Base-by-base conservation (phyloP, 2,113 vertebrate species). In the Syrmaticus mikado region DNA sequence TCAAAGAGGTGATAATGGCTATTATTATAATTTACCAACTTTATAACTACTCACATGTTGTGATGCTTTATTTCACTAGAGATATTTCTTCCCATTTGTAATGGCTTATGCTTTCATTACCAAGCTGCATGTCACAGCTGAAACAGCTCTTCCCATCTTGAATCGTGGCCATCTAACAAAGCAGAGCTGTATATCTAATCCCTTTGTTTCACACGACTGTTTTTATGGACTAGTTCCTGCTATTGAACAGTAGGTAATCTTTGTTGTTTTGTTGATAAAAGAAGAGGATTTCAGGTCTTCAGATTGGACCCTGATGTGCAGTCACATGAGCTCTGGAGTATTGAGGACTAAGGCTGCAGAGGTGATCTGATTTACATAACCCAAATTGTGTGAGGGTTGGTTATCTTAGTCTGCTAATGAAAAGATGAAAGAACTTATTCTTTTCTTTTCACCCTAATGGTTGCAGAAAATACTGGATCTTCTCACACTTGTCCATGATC, bases 241-340 rank as follows among this genome's bases (percentile, higher is more conserved):
- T 40, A 1, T 64, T 14, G 32, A 64, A 10, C 46, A 16, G 15
- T 10, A 40, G 8, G 6, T 57, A 13, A 6, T 32, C 58, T 61
- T 45, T 68, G 48, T 75, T 46, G 57, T 3, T 11, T 60, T 34
- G 21, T 2, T 34, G 32, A 7, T 19, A 20, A 7, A 25, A 61
- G 13, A 10, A 30, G 60, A 60, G 52, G 11, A 27, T 83, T 75
- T 70, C 32, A 71, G 72, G 40, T 25, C 48, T 73, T 28, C 53
- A 58, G 32, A 22, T 21, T 38, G 75, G 76, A 36, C 28, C n/a
- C 45, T 28, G 28, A 9, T 14, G 24, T 16, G 34, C 38, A 53
- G 52, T 16, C 41, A 8, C 53, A 28, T 0, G 0, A 3, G 60
- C 3, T 55, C 11, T 17, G 82, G 24, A 36, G 15, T 71, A 7